Evolutionary conservation across 2,888 invertebrate species (phyloP), one percentile per base, ranked within the genome.

Genomic region (Pachymerium ferrugineum): DNA sequence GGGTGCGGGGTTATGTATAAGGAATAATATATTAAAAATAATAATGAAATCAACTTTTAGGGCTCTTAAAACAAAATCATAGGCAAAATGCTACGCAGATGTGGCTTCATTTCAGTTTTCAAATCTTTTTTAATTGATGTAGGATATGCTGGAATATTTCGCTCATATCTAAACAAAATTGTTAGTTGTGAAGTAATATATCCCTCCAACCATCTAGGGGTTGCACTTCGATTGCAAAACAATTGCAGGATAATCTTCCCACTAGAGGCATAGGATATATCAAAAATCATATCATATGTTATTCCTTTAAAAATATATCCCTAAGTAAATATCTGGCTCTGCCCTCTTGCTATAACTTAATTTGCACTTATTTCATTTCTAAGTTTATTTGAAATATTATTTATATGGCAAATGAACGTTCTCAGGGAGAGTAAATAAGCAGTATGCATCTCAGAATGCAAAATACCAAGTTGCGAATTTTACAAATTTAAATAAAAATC

Each of bases 231-330:
- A 54, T 54, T 54, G 47, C 47, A 54, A 54, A 38, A 54, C 47
- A 54, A 54, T 54, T 54, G 47, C 47, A 54, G 47, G 47, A 54
- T 54, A 54, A 54, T 54, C 47, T 54, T 54, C 47, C 47, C 47
- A n/a, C 14, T 54, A 54, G 47, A 54, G 19, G 19, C 47, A 54
- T 54, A 54, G 47, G 47, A 16, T 10, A 10, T 54, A 54, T 54
- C 47, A 54, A 19, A 38, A 54, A 22, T 54, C 47, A 54, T 54
- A 54, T 54, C 47, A 22, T 54, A 22, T 22, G 19, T 54, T 54
- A 54, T 54, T 16, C n/a, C n/a, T n/a, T 54, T 54, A 54, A 22
- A 54, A 22, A 22, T 54, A 38, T 38, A 16, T 16, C n/a, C n/a
- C 16, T 38, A 16, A 38, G 12, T 12, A 16, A 38, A 5, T 38